phyloP scores from a whole-genome alignment of 2,888 invertebrate genomes.

The Clostera curtula region DNA sequence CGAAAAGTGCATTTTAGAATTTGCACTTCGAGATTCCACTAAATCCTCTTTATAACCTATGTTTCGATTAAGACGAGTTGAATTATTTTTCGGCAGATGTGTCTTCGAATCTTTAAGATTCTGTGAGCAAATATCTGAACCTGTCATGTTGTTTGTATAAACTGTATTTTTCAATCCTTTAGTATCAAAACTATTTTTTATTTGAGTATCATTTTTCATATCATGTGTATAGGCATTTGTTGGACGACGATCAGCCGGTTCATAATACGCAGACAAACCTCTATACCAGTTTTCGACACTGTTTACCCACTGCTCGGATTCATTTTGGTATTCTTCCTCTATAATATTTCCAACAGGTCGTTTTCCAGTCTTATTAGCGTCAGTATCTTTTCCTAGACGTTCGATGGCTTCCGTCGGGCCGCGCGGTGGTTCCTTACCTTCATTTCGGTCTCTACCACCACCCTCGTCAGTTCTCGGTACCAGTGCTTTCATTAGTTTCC shows the following conservation, averaged over 20 bases:
- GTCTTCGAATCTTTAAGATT: no score
- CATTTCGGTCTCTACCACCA: constrained; percentile 20
- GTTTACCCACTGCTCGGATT: constrained; percentile 11
- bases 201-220: not conserved
- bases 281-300: constrained; percentile 23
- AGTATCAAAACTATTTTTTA: no score
- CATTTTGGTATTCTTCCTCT: constrained; percentile 1
- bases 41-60: no score
- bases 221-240: no score
- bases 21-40: no score
- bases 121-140: no score
- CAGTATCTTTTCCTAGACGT: constrained; percentile 4
- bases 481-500: constrained; percentile 28
- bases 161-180: no score
- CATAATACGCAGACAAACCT: constrained; percentile 11
- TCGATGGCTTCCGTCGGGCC: constrained; percentile 19
- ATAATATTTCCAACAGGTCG: not conserved
- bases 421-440: constrained; percentile 23
- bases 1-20: no score
- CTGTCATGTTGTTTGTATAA: no score
- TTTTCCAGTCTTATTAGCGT: not conserved
- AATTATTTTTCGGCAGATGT: no score
- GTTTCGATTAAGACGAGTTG: no score
- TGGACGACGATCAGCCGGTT: no score
- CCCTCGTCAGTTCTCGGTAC: constrained; percentile 13